These are phyloP conservation scores for Tethya wilhelma DNA, from an alignment of 37 sponge, comb jelly and placozoan species.

Conservation along the genomic window DNA sequence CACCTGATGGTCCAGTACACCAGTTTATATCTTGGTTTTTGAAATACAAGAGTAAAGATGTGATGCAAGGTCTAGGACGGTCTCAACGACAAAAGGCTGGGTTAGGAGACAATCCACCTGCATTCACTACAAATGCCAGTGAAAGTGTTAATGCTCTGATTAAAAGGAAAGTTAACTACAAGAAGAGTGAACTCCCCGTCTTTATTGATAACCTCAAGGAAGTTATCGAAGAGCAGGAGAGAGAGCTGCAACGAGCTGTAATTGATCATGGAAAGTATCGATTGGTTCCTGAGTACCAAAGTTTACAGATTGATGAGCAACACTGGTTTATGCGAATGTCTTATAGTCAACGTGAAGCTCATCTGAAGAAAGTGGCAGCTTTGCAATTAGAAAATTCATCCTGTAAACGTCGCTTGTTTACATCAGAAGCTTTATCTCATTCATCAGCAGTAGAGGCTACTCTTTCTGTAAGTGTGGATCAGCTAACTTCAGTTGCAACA, in stretches of 20 bases:
- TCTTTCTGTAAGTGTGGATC: background rate
- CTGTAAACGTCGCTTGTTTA: background rate
- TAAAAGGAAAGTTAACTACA: slow-evolving; percentile 5
- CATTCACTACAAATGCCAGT: slow-evolving; percentile 15
- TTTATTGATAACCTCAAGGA: slow-evolving; percentile 11
- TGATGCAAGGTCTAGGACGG: slow-evolving; percentile 1
- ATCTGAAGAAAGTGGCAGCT: background rate
- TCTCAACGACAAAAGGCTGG: slow-evolving; percentile 9
- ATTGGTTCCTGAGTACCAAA: background rate
- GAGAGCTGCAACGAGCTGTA: slow-evolving; percentile 9
- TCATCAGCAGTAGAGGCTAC: background rate
- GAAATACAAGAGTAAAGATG: slow-evolving; percentile 4
- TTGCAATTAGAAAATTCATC: background rate
- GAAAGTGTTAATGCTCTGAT: slow-evolving; percentile 11
- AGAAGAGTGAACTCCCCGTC: slow-evolving; percentile 1
- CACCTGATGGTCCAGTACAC: background rate
- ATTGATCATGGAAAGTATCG: slow-evolving; percentile 1
- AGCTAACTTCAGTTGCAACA: background rate
- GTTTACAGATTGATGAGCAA: background rate
- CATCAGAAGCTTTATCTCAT: background rate
- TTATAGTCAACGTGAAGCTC: background rate
- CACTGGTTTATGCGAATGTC: background rate
- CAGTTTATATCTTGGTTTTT: slow-evolving; percentile 4
- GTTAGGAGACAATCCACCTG: slow-evolving; percentile 6
- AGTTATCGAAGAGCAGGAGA: slow-evolving; percentile 20